phyloP scores from a whole-genome alignment of 2,797 vertebrate genomes.

The Melanotaenia parkinsoni region DNA sequence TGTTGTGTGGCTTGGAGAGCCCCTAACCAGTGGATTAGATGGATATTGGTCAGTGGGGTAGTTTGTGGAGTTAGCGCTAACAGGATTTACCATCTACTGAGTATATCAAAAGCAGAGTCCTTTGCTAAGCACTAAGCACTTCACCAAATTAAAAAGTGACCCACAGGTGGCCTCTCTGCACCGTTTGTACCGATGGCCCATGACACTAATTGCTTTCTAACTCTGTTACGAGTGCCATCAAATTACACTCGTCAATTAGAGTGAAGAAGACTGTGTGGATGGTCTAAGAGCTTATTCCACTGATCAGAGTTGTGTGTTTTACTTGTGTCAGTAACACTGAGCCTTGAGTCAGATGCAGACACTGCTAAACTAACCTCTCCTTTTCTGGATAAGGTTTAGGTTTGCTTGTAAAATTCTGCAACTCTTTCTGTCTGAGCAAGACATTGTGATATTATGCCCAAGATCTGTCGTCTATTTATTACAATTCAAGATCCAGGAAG shows the following conservation, averaged over 20 bases:
- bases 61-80: conserved; percentile 84
- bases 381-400: conserved; percentile 3
- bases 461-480: conserved; percentile 15
- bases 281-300: conserved; percentile 75
- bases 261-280: conserved; percentile 72
- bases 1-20: conserved; percentile 77
- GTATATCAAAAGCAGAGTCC: conserved; percentile 85
- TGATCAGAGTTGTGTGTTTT: conserved; percentile 75
- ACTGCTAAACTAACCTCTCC: conserved; percentile 39
- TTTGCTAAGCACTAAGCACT: conserved; percentile 86
- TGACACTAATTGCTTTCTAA: conserved; percentile 87
- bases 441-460: neutral
- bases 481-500: conserved; percentile 12
- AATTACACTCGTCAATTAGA: conserved; percentile 84
- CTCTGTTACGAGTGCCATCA: conserved; percentile 86
- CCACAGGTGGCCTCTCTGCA: conserved; percentile 84
- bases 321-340: conserved; percentile 76
- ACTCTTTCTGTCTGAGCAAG: neutral
- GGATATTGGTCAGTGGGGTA: conserved; percentile 79
- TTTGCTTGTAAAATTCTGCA: conserved; percentile 7
- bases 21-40: conserved; percentile 85
- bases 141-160: conserved; percentile 88
- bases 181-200: conserved; percentile 79
- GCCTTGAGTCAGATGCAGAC: conserved; percentile 60
- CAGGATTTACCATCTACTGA: conserved; percentile 87